These are phyloP conservation scores for Heterotilapia buettikoferi DNA, from an alignment of 2,113 vertebrate species.

Conservation along the genomic window DNA sequence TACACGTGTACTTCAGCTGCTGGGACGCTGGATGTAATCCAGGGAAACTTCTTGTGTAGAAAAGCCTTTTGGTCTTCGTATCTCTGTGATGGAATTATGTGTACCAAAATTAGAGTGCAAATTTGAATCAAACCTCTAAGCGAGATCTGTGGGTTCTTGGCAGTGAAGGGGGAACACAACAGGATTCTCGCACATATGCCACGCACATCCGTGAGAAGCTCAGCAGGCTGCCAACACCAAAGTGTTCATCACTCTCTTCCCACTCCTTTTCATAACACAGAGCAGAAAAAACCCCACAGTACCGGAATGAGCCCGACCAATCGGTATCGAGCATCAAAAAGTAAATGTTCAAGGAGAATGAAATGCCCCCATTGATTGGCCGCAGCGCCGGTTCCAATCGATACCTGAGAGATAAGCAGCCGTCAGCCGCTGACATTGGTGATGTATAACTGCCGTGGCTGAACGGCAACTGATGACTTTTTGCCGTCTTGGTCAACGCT, in stretches of 20 bases:
- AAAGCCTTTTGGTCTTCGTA: background rate
- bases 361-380: constrained; percentile 68
- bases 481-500: constrained; percentile 3
- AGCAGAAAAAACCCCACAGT: background rate
- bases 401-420: constrained; percentile 67
- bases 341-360: constrained; percentile 62
- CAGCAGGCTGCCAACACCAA: constrained; percentile 47
- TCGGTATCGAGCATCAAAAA: constrained; percentile 39
- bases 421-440: constrained; percentile 42
- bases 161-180: constrained; percentile 42
- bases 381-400: constrained; percentile 29
- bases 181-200: constrained; percentile 62
- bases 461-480: constrained; percentile 22
- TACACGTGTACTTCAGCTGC: constrained; percentile 9
- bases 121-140: constrained; percentile 44
- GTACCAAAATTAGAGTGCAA: constrained; percentile 46
- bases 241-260: constrained; percentile 54
- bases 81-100: constrained; percentile 41
- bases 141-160: constrained; percentile 53
- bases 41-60: constrained; percentile 13
- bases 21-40: constrained; percentile 32
- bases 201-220: constrained; percentile 39
- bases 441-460: constrained; percentile 37
- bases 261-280: constrained; percentile 29
- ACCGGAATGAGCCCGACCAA: constrained; percentile 12